Percentiles rank a stretch among this genome's conserved stretches.
phyloP scores from a whole-genome alignment of 2,888 invertebrate genomes.

The Agriopis aurantiaria region DNA sequence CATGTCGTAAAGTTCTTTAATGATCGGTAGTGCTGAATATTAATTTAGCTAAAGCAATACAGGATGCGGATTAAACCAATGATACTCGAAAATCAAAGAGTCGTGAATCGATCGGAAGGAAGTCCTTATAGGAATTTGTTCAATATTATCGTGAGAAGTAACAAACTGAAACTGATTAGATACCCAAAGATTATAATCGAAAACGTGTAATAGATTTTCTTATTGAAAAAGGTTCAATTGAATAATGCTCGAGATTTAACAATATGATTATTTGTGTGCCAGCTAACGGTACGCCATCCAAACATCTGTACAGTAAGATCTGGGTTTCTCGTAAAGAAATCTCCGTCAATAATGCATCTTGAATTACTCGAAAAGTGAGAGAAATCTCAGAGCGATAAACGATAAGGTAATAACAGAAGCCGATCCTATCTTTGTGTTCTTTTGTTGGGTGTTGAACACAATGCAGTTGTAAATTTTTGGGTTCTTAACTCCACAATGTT shows the following conservation, averaged over 20 bases:
- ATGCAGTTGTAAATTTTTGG: slow-evolving; percentile 86
- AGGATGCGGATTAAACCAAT: slow-evolving; percentile 41
- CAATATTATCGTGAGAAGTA: slow-evolving; percentile 46
- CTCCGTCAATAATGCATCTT: slow-evolving; percentile 72
- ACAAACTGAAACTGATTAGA: slow-evolving; percentile 56
- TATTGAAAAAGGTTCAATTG: slow-evolving; percentile 47
- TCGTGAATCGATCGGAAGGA: slow-evolving; percentile 48
- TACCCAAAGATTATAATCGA: slow-evolving; percentile 50
- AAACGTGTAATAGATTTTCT: slow-evolving; percentile 37
- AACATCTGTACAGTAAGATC: slow-evolving; percentile 74
- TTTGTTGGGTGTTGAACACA: slow-evolving; percentile 74
- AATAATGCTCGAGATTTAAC: slow-evolving; percentile 51
- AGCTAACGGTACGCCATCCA: slow-evolving; percentile 78
- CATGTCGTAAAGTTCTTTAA: slow-evolving; percentile 36
- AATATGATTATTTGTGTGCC: slow-evolving; percentile 65
- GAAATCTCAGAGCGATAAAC: slow-evolving; percentile 77
- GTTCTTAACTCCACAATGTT: slow-evolving; percentile 84
- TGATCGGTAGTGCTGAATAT: slow-evolving; percentile 38
- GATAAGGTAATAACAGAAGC: slow-evolving; percentile 85
- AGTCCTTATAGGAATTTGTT: slow-evolving; percentile 40
- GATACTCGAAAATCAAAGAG: slow-evolving; percentile 26
- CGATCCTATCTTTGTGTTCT: slow-evolving; percentile 81
- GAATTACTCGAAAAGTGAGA: slow-evolving; percentile 81
- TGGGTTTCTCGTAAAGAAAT: slow-evolving; percentile 62
- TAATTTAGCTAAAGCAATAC: slow-evolving; percentile 35